Percentiles rank a stretch among this genome's conserved stretches.
phyloP scores from a whole-genome alignment of 2,113 vertebrate species.

The Euleptes europaea region DNA sequence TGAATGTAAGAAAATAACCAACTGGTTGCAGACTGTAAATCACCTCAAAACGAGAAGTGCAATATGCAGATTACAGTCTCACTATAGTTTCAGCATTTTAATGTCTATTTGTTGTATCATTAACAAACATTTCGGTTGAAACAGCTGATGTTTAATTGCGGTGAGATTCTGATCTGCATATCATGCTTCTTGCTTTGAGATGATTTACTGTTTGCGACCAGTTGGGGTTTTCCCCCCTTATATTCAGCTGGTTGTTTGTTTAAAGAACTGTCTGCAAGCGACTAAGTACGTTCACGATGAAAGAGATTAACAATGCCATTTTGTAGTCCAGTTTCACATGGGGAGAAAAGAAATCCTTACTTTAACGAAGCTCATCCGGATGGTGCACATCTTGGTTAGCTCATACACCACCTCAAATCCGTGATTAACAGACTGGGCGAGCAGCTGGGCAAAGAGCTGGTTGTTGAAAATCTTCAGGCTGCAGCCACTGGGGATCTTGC shows the following conservation, averaged over 20 bases:
- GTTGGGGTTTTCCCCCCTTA: no score
- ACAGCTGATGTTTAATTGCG: no score
- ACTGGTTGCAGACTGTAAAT: no score
- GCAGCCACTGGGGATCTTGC: slow-evolving; percentile 98
- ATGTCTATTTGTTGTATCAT: no score
- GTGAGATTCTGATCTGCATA: no score
- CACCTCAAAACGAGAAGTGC: no score
- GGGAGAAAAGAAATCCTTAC: slow-evolving; percentile 69
- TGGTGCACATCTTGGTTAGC: slow-evolving; percentile 98
- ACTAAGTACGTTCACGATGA: neutral
- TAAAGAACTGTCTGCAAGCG: neutral
- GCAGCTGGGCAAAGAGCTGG: slow-evolving; percentile 95
- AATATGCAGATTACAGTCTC: no score
- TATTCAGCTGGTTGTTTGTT: neutral
- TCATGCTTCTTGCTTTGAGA: no score
- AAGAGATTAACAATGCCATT: neutral
- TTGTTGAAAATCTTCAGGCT: slow-evolving; percentile 99
- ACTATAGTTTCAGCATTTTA: no score
- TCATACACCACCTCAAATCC: slow-evolving; percentile 98
- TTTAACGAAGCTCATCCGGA: slow-evolving; percentile 98
- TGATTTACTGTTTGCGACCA: no score
- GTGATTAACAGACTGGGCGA: slow-evolving; percentile 95
- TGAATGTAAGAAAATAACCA: no score
- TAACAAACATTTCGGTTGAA: no score
- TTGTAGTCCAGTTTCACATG: slow-evolving; percentile 15